Conservation (phyloP, 2,888 invertebrate genomes). For the Biston betularia region DNA sequence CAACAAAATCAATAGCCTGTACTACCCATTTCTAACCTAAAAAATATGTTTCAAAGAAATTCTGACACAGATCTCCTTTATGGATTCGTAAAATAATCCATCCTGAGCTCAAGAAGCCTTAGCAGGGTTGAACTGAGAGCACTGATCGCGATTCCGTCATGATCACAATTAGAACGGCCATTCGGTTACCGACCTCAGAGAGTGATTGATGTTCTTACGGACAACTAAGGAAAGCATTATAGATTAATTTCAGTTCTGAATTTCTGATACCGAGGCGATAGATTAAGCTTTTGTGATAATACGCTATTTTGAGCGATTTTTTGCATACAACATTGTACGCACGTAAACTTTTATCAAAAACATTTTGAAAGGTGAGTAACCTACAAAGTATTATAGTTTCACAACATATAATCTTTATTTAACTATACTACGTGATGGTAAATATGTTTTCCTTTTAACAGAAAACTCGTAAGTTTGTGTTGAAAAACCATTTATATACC, state of each 20-base stretch:
- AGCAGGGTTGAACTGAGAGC: conserved; percentile 45
- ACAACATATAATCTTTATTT: too few relatives aligned
- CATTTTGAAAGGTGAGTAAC: neutral
- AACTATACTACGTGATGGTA: too few relatives aligned
- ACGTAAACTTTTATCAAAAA: neutral
- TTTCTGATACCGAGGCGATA: neutral
- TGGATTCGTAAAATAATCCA: conserved; percentile 6
- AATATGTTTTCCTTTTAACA: too few relatives aligned
- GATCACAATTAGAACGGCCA: conserved; percentile 77
- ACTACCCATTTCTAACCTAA: too few relatives aligned
- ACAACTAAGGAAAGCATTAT: conserved; percentile 17
- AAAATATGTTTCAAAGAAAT: neutral
- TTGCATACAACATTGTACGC: neutral
- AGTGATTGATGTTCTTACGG: conserved; percentile 63
- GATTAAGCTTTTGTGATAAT: conserved; percentile 12
- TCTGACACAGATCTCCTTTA: neutral
- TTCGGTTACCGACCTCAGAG: conserved; percentile 63
- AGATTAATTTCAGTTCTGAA: conserved; percentile 3
- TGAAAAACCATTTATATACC: neutral
- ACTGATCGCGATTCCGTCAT: conserved; percentile 52
- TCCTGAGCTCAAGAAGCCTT: neutral
- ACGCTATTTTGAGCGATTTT: conserved; percentile 3
- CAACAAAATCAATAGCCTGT: too few relatives aligned
- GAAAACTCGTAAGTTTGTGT: too few relatives aligned
- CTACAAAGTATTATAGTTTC: neutral